A percentile compares a stretch with the other conserved stretches of the same genome.
phyloP scores from a whole-genome alignment of 2,113 vertebrate genomes.

The Hirundichthys speculiger region DNA sequence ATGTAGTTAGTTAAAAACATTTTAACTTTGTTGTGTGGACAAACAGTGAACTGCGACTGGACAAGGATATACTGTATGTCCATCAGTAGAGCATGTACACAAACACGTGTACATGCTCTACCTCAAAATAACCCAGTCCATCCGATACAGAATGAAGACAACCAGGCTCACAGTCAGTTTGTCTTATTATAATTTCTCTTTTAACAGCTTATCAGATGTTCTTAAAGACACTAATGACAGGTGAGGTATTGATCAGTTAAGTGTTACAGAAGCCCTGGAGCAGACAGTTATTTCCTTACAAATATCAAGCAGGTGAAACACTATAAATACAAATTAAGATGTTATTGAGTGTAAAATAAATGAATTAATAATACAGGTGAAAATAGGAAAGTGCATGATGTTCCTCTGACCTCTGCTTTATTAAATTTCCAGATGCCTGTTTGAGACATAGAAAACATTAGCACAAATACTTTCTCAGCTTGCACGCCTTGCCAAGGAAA shows the following conservation, averaged over 20 bases:
- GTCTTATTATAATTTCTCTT: slow-evolving; percentile 30
- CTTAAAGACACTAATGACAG: not conserved
- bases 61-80: too few species aligned
- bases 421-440: not conserved
- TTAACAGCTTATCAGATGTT: not conserved
- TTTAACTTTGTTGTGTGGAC: too few species aligned
- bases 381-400: too few species aligned
- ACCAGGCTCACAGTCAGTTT: slow-evolving; percentile 14
- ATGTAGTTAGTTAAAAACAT: too few species aligned
- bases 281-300: not conserved
- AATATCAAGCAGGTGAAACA: not conserved
- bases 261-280: slow-evolving; percentile 1
- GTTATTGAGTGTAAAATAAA: too few species aligned
- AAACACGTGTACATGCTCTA: not conserved
- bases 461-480: not conserved
- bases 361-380: too few species aligned
- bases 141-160: not conserved
- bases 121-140: not conserved
- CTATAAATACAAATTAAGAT: too few species aligned
- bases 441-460: not conserved
- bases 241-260: not conserved
- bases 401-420: not conserved
- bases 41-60: too few species aligned
- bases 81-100: too few species aligned
- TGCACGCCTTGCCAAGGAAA: not conserved